Percentiles rank a stretch among this genome's conserved stretches.
Evolutionary conservation across 1,140 invertebrate species (phyloP).

Genomic region (Sycophila sp.): DNA sequence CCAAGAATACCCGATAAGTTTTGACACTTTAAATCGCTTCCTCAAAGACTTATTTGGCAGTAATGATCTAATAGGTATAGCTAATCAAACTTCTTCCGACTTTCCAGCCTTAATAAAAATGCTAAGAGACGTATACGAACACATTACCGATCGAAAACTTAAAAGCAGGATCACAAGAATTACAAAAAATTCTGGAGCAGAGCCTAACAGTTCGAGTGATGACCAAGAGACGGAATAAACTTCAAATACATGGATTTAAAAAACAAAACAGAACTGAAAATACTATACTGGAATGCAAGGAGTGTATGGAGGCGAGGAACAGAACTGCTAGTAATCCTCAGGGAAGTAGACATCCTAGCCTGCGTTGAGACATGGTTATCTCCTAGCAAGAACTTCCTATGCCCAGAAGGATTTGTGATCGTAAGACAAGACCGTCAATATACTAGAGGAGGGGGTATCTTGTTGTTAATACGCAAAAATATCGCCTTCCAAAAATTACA

Average conservation of each 20-base stretch:
- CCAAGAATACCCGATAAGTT: too few relatives aligned
- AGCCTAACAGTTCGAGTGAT: too few relatives aligned
- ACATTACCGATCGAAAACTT: too few relatives aligned
- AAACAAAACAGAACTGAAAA: not conserved
- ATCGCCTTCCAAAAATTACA: not conserved
- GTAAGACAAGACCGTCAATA: conserved; percentile 11
- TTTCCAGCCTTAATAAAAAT: too few relatives aligned
- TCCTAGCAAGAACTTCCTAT: not conserved
- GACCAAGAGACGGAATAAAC: too few relatives aligned
- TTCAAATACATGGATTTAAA: not conserved
- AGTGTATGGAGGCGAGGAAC: conserved; percentile 5
- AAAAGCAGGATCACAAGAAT: too few relatives aligned
- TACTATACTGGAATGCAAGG: conserved; percentile 27
- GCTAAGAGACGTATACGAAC: too few relatives aligned
- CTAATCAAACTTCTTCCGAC: too few relatives aligned
- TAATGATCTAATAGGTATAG: too few relatives aligned
- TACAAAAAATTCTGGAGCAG: too few relatives aligned
- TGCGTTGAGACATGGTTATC: conserved; percentile 24
- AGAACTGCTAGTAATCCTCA: not conserved
- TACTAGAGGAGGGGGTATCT: conserved; percentile 4
- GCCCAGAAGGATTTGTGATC: not conserved
- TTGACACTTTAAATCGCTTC: too few relatives aligned
- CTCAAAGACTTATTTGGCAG: too few relatives aligned
- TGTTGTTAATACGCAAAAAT: conserved; percentile 18
- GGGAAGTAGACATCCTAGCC: not conserved